These are phyloP conservation scores for Neuroterus valhalla DNA, from an alignment of 1,140 invertebrate species.

Conservation along the genomic window DNA sequence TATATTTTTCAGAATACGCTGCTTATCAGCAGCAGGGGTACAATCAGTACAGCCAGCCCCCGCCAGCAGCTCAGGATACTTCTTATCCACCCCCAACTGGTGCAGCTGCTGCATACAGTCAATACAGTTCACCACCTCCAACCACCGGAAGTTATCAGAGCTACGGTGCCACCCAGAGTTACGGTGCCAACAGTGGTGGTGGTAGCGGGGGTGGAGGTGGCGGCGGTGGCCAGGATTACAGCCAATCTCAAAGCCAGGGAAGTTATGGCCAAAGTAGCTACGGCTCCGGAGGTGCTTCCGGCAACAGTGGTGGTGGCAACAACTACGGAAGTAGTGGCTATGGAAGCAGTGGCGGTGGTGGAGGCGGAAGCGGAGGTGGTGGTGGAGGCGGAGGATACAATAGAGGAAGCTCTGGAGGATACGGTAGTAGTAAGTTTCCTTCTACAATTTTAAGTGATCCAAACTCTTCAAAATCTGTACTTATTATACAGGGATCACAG, in stretches of 20 bases:
- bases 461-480: no score
- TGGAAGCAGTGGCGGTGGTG: conserved; percentile 70
- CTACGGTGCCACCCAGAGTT: conserved; percentile 56
- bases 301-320: conserved; percentile 62
- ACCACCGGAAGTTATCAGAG: conserved; percentile 63
- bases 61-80: conserved; percentile 53
- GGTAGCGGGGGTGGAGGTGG: conserved; percentile 54
- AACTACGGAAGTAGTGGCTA: conserved; percentile 58
- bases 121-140: conserved; percentile 71
- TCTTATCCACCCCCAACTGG: conserved; percentile 52
- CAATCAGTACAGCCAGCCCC: conserved; percentile 61
- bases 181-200: conserved; percentile 54
- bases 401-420: conserved; percentile 56
- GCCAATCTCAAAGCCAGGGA: conserved; percentile 63
- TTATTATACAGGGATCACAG: no score
- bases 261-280: conserved; percentile 73
- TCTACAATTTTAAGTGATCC: background rate
- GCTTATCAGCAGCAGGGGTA: conserved; percentile 69
- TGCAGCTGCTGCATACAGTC: conserved; percentile 56
- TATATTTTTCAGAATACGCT: conserved; percentile 66
- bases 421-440: conserved; percentile 52
- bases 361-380: conserved; percentile 67
- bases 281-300: conserved; percentile 71
- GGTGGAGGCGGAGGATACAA: conserved; percentile 55
- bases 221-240: conserved; percentile 64